Evolutionary conservation across 2,888 invertebrate genomes (phyloP).

Genomic region (Synanthedon formicaeformis): DNA sequence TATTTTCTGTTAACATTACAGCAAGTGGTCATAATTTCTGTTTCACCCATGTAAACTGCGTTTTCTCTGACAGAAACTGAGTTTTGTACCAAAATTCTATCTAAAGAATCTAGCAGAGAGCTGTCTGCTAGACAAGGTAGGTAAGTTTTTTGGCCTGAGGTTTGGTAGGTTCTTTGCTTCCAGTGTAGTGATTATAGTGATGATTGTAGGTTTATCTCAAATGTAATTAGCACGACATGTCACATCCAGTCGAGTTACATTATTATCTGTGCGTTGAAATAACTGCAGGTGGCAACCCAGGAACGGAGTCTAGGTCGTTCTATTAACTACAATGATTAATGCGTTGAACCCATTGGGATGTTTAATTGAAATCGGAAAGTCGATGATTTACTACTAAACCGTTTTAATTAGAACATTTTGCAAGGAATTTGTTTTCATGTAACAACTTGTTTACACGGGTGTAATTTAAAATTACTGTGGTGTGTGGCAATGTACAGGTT

Average conservation of each 20-base stretch:
- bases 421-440: conserved; percentile 4
- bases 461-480: neutral
- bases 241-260: conserved; percentile 2
- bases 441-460: neutral
- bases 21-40: too few relatives aligned
- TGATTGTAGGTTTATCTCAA: too few relatives aligned
- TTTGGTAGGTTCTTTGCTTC: too few relatives aligned
- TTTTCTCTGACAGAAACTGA: too few relatives aligned
- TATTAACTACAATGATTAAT: conserved; percentile 38
- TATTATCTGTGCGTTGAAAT: conserved; percentile 1
- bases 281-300: conserved; percentile 18
- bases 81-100: too few relatives aligned
- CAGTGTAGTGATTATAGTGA: too few relatives aligned
- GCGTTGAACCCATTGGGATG: conserved; percentile 32
- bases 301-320: conserved; percentile 18
- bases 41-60: too few relatives aligned
- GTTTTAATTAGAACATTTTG: neutral
- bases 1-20: too few relatives aligned
- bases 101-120: too few relatives aligned
- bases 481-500: neutral
- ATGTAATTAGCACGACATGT: neutral
- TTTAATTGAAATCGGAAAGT: conserved; percentile 45
- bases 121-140: too few relatives aligned
- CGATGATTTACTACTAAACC: conserved; percentile 30
- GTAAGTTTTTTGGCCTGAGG: too few relatives aligned